Evolutionary conservation across 2,888 invertebrate genomes (phyloP), one percentile per base, ranked within the genome.

Genomic region (Eupithecia tripunctaria): DNA sequence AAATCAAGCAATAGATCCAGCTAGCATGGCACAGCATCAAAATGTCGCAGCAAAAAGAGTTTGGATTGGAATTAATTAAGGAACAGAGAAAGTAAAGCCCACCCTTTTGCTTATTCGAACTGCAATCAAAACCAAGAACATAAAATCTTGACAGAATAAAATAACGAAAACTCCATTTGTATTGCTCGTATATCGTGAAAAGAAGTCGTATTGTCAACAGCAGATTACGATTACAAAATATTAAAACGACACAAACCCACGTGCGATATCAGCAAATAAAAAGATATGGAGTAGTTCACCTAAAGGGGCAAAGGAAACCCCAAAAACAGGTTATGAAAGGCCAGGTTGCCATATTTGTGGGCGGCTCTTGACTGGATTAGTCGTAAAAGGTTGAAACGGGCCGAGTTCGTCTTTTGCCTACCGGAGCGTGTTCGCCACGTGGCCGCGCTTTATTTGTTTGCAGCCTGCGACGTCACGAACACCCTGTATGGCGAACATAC

Each of bases 271-370:
- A 81, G 84, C 80, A 82, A 83, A 87, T 88, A 89, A 89, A 76
- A 78, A 76, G 27, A 78, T 80, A 76, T 78, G 75, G 84, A 84
- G 81, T 81, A 86, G 82, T 85, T 84, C 84, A 82, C 83, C 82
- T 86, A 85, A 82, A 85, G 89, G 91, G 89, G 88, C 89, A 86
- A 89, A 92, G 93, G 91, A 90, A 92, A 91, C 92, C 93, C 94
- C 93, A 90, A 94, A 94, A 94, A 94, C 94, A 92, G 93, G 94
- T 94, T 94, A 91, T 89, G 89, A 91, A 89, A 91, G 88, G 89
- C 91, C 91, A 86, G 89, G 91, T 92, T 93, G 89, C 94, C 94
- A 92, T 91, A 91, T 93, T 93, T 91, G 93, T 88, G 88, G 85
- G 86, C 87, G 85, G 85, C 85, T 86, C 88, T 88, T 87, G 89